phyloP scores from a whole-genome alignment of 1,140 invertebrate species.

The Telenomus remus region DNA sequence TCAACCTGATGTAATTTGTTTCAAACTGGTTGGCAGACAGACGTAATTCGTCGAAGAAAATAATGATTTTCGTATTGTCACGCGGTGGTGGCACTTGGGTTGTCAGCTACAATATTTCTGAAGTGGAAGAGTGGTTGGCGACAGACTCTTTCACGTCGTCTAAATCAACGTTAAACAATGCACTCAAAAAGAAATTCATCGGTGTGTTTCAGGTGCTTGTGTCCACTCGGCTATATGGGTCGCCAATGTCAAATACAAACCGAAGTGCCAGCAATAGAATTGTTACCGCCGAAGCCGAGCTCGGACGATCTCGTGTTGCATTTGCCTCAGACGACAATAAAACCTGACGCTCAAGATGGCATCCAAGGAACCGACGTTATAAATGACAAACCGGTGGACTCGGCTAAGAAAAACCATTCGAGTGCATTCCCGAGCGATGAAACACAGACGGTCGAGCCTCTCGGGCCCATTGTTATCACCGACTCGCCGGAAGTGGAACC shows the following conservation, averaged over 20 bases:
- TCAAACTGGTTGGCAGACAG: too few species aligned
- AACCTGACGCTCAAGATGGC: slow-evolving; percentile 32
- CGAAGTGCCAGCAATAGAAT: slow-evolving; percentile 67
- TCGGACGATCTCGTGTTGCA: slow-evolving; percentile 35
- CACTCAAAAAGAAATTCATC: slow-evolving; percentile 43
- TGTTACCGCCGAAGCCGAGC: slow-evolving; percentile 66
- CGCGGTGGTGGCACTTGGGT: neutral
- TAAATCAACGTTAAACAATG: slow-evolving; percentile 40
- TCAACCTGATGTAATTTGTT: too few species aligned
- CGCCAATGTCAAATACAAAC: slow-evolving; percentile 71
- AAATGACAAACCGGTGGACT: slow-evolving; percentile 40
- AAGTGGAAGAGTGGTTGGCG: neutral
- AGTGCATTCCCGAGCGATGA: slow-evolving; percentile 34
- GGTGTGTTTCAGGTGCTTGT: slow-evolving; percentile 65
- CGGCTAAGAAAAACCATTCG: slow-evolving; percentile 43
- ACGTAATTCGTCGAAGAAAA: too few species aligned
- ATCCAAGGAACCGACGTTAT: slow-evolving; percentile 48
- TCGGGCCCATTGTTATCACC: slow-evolving; percentile 68
- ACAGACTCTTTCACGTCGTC: slow-evolving; percentile 10
- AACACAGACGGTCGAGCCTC: slow-evolving; percentile 59
- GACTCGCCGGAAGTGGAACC: slow-evolving; percentile 64
- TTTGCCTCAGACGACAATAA: slow-evolving; percentile 34
- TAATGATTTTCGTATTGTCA: neutral
- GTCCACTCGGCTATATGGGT: slow-evolving; percentile 68
- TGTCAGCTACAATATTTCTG: slow-evolving; percentile 2